A percentile compares a stretch with the other conserved stretches of the same genome.
Evolutionary conservation across 2,888 invertebrate species (phyloP).

Genomic region (Brenthis hecate): DNA sequence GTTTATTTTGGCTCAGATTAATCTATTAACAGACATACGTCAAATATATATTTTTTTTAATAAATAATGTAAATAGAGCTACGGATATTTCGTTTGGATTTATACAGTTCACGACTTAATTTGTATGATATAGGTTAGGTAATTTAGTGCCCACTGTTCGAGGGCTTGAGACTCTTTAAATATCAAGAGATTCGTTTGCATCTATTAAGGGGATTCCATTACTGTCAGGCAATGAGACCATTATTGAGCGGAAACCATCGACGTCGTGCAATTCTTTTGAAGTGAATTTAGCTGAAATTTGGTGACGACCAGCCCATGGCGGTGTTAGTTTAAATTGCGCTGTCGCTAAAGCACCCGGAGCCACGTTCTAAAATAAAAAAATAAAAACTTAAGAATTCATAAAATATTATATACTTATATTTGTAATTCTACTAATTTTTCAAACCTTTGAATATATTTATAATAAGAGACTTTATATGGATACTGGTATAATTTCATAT

Average conservation of each 20-base stretch:
- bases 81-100: too few species aligned
- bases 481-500: too few species aligned
- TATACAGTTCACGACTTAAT: too few species aligned
- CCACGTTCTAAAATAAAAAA: conserved; percentile 69
- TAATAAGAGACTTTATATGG: too few species aligned
- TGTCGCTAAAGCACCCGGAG: conserved; percentile 86
- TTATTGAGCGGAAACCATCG: conserved; percentile 91
- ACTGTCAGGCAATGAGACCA: conserved; percentile 80
- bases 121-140: too few species aligned
- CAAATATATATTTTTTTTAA: too few species aligned
- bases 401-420: background rate
- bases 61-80: too few species aligned
- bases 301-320: conserved; percentile 89
- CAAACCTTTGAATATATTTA: too few species aligned
- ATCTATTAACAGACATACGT: too few species aligned
- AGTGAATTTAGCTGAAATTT: conserved; percentile 92
- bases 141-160: too few species aligned
- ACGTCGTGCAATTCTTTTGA: conserved; percentile 95
- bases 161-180: conserved; percentile 42
- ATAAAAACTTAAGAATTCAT: background rate
- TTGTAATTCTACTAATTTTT: background rate
- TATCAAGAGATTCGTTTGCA: conserved; percentile 54
- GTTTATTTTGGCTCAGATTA: too few species aligned
- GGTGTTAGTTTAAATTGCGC: conserved; percentile 90
- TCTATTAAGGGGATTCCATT: conserved; percentile 63